Base-by-base conservation (phyloP, 2,797 vertebrate species). In the Alauda arvensis region DNA sequence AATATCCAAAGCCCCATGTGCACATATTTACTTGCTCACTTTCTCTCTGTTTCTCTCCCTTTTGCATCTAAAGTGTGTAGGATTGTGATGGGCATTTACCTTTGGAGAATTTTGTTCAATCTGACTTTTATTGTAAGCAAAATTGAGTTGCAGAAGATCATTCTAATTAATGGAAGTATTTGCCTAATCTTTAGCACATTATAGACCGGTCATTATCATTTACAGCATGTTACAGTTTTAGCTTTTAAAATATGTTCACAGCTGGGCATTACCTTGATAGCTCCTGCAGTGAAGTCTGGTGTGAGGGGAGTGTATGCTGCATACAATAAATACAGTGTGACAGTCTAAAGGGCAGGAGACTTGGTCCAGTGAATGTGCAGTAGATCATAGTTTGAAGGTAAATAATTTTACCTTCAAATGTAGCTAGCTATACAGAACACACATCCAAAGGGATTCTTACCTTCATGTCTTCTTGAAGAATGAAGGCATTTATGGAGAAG, bases 381-480 rank as follows among this genome's bases (percentile, higher is more conserved):
- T 11, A 77, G 29, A 42, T 56, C 11, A 26, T 34, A 0, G 0
- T 56, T 62, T 1, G 8, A 78, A 92, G 43, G 48, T 14, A 72
- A 85, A 48, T 74, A 74, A 74, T 83, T 86, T 80, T 49, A n/a
- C 19, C n/a, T n/a, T n/a, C n/a, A n/a, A n/a, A 16, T 9, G 16
- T 39, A 59, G 20, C 85, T 85, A 55, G 19, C 62, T 77, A 33
- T 63, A 77, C 21, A 71, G 59, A 85, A 83, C 68, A 63, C 37
- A 42, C 43, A 82, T 17, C 69, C 75, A 69, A 86, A 93, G 67
- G 65, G 48, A 81, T 59, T 63, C 46, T 75, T 63, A 57, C 68
- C 33, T 87, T 78, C 83, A 59, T 74, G 48, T 88, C 55, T 63
- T 65, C 55, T 79, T 88, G 63, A 90, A 87, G 76, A 92, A 92